Evolutionary conservation across 1,140 invertebrate genomes (phyloP).

Genomic region (Cheumatopsyche charites): DNA sequence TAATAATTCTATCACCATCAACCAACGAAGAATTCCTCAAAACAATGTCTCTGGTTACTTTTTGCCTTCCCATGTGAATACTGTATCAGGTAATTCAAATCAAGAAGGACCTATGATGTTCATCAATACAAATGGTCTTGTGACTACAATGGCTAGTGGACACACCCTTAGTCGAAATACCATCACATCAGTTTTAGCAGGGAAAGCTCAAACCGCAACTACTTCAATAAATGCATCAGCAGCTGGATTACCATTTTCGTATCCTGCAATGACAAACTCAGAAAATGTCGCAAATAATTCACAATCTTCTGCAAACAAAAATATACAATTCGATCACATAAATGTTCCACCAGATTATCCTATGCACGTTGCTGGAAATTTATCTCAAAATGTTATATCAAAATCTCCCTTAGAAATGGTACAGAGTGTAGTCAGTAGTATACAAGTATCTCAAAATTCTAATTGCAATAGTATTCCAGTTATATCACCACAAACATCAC

Average conservation of each 20-base stretch:
- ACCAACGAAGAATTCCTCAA: constrained; percentile 41
- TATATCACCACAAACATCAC: constrained; percentile 49
- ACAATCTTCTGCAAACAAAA: constrained; percentile 48
- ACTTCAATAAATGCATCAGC: constrained; percentile 72
- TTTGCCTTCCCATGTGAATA: constrained; percentile 56
- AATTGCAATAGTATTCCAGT: constrained; percentile 45
- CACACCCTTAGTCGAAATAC: constrained; percentile 75
- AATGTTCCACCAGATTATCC: constrained; percentile 59
- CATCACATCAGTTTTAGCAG: constrained; percentile 77
- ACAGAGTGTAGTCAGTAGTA: constrained; percentile 78
- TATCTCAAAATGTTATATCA: constrained; percentile 62
- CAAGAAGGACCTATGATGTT: constrained; percentile 50
- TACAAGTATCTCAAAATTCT: constrained; percentile 66
- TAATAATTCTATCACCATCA: constrained; percentile 24
- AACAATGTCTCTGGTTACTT: constrained; percentile 53
- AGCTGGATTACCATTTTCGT: constrained; percentile 52
- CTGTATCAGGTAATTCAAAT: constrained; percentile 53
- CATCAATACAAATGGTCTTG: constrained; percentile 50
- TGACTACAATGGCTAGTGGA: constrained; percentile 78
- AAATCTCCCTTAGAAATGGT: constrained; percentile 82
- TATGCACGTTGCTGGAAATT: constrained; percentile 59
- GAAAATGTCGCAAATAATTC: constrained; percentile 51
- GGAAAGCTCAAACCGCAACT: constrained; percentile 74
- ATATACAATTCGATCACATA: constrained; percentile 42
- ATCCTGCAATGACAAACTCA: constrained; percentile 52